Evolutionary conservation across 2,888 invertebrate genomes (phyloP), one percentile per base, ranked within the genome.

Genomic region (Sipunculus nudus): DNA sequence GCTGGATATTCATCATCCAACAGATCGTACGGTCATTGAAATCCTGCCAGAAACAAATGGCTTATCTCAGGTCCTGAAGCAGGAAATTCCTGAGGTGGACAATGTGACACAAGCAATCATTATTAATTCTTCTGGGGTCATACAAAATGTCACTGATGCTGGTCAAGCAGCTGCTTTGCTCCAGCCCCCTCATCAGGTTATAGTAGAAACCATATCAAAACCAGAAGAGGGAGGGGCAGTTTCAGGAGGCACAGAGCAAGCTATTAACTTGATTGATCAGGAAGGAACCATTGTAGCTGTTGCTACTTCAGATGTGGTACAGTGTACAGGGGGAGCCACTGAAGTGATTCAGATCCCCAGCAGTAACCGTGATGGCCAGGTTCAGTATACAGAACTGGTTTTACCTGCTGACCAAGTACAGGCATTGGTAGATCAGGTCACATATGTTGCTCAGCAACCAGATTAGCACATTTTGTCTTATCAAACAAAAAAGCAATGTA

Each of bases 381-480:
- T n/a, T 6, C 25, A 47, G 26, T 59, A 52, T 26, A 47, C 59
- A 2, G 59, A 59, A 38, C 46, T 59, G 25, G 53, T 59, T 52
- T 53, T 59, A 21, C 53, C 53, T 19, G 29, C 40, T 10, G 23
- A n/a, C 23, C 53, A 59, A 23, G 28, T 59, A 25, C 21, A 35
- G 6, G 59, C 46, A 3, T 59, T 43, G 48, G 59, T 59, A 10
- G 46, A 53, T 26, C 52, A 59, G 26, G 52, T 59, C 16, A 35
- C 59, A n/a, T 59, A 52, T 35, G 53, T 59, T 21, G 21, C 43
- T 8, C 53, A 53, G 45, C 45, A 25, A 39, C 13, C 38, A 38
- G n/a, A 38, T n/a, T n/a, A n/a, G n/a, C n/a, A n/a, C n/a, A n/a
- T n/a, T n/a, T n/a, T n/a, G n/a, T n/a, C n/a, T n/a, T n/a, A n/a